These are phyloP conservation scores for Megalops atlanticus DNA, from an alignment of 2,113 vertebrate species.

Conservation along the genomic window DNA sequence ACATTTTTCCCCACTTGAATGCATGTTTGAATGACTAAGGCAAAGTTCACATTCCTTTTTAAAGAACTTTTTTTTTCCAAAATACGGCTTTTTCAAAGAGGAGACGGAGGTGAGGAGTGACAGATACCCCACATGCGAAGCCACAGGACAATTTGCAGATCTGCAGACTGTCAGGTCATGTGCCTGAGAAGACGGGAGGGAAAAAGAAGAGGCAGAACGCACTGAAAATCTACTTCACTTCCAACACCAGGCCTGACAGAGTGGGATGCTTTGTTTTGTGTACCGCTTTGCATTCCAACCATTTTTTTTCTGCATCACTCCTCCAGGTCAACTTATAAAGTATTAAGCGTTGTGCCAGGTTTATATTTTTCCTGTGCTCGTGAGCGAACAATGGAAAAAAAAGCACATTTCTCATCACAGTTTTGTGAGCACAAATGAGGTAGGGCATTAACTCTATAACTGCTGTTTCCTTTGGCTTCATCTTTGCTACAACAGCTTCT, in stretches of 20 bases:
- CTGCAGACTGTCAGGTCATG: too few species aligned
- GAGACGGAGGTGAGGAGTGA: not conserved
- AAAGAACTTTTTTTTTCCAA: constrained; percentile 5
- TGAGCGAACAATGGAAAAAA: too few species aligned
- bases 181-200: not conserved
- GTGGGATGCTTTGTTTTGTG: too few species aligned
- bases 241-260: not conserved
- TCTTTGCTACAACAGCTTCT: not conserved
- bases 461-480: not conserved
- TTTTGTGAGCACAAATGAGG: not conserved
- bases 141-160: not conserved
- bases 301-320: not conserved
- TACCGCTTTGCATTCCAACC: not conserved
- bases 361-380: not conserved
- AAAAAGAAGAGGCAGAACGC: not conserved
- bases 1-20: constrained; percentile 58
- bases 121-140: not conserved
- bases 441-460: not conserved
- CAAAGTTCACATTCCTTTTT: constrained; percentile 17
- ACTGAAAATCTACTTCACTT: not conserved
- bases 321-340: not conserved
- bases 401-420: too few species aligned
- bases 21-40: constrained; percentile 48
- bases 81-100: not conserved
- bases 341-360: not conserved